Evolutionary conservation across 2,888 invertebrate genomes (phyloP).

Genomic region (Drosophila quasianomalipes): DNA sequence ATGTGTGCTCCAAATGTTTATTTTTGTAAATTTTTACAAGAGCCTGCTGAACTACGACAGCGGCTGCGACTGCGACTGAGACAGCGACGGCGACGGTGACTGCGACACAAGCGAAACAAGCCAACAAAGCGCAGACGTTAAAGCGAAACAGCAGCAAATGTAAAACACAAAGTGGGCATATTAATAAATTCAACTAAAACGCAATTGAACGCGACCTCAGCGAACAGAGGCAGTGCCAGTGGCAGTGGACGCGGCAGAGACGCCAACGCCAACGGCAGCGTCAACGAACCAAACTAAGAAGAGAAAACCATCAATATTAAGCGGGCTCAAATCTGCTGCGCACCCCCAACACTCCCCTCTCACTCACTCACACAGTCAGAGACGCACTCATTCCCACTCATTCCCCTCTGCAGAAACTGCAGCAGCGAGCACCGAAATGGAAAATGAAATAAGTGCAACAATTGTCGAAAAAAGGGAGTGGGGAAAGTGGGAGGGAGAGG

Average conservation of each 20-base stretch:
- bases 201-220: slow-evolving; percentile 69
- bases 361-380: not conserved
- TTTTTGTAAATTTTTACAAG: slow-evolving; percentile 66
- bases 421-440: slow-evolving; percentile 51
- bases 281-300: slow-evolving; percentile 40
- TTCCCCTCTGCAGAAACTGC: slow-evolving; percentile 48
- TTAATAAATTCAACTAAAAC: slow-evolving; percentile 73
- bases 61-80: slow-evolving; percentile 1
- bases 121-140: slow-evolving; percentile 52
- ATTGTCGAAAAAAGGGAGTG: slow-evolving; percentile 40
- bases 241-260: slow-evolving; percentile 14
- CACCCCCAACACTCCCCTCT: slow-evolving; percentile 40
- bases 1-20: slow-evolving; percentile 79
- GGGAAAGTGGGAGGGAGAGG: slow-evolving; percentile 25
- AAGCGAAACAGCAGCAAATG: slow-evolving; percentile 35
- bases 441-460: slow-evolving; percentile 72
- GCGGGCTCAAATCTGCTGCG: slow-evolving; percentile 69
- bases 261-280: slow-evolving; percentile 34
- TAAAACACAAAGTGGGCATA: slow-evolving; percentile 58
- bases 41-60: slow-evolving; percentile 48
- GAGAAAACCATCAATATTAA: slow-evolving; percentile 63
- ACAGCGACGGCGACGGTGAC: slow-evolving; percentile 20
- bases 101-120: slow-evolving; percentile 43
- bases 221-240: slow-evolving; percentile 12
- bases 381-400: slow-evolving; percentile 33